A percentile compares a stretch with the other conserved stretches of the same genome.
These are phyloP conservation scores for Smutsia temminckii DNA, from an alignment of 2,797 vertebrate species.

Conservation along the genomic window DNA sequence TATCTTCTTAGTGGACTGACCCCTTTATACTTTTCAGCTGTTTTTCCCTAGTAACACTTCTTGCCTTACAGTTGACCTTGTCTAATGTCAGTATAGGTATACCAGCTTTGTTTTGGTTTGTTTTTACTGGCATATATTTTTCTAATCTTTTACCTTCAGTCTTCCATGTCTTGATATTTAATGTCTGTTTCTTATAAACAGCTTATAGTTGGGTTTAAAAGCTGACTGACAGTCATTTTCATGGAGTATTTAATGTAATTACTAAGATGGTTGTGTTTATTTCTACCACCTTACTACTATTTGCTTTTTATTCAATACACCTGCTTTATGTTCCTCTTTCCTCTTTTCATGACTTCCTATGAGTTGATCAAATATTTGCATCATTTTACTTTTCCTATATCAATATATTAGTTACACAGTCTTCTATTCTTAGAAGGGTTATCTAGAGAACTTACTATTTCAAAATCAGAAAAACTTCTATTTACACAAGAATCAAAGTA, in stretches of 20 bases:
- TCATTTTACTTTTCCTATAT: neutral
- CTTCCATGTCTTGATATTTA: neutral
- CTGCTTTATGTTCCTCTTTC: neutral
- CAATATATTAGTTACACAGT: neutral
- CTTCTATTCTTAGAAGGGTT: neutral
- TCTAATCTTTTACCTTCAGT: neutral
- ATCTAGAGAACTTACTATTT: neutral
- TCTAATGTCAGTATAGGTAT: neutral
- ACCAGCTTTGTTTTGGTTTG: neutral
- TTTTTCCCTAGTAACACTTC: neutral
- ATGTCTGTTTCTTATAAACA: neutral
- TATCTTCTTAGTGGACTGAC: neutral
- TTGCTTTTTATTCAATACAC: neutral
- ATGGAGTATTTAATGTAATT: neutral
- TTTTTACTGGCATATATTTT: neutral
- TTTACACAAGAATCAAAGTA: neutral
- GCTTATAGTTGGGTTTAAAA: neutral
- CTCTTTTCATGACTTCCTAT: neutral
- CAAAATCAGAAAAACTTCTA: neutral
- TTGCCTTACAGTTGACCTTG: neutral
- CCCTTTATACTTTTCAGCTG: neutral
- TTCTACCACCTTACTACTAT: neutral
- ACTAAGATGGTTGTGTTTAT: neutral
- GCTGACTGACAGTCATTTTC: neutral
- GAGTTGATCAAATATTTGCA: neutral